Conservation (phyloP, 1,140 invertebrate genomes). For the Cherax quadricarinatus region DNA sequence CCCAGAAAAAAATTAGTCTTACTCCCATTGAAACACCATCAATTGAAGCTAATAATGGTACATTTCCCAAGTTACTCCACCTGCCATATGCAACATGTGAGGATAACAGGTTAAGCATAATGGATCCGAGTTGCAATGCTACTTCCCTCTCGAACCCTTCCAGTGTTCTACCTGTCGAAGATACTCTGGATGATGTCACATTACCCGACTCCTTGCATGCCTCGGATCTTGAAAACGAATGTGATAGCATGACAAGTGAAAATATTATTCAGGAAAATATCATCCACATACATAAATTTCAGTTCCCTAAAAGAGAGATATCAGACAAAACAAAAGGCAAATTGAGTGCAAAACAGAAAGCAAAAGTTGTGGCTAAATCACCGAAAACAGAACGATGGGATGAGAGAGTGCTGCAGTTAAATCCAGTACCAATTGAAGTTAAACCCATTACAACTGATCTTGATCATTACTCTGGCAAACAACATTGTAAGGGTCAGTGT, state of each 20-base stretch:
- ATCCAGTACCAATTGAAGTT: neutral
- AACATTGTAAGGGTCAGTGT: neutral
- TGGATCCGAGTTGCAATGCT: neutral
- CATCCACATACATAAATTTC: constrained; percentile 4
- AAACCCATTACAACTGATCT: neutral
- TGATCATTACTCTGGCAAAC: neutral
- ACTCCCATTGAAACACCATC: constrained; percentile 21
- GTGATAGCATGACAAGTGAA: neutral
- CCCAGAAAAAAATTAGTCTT: constrained; percentile 4
- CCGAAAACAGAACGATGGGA: neutral
- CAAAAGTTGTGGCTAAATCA: neutral
- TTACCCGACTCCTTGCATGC: constrained; percentile 48
- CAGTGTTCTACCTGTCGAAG: neutral
- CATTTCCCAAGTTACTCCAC: constrained; percentile 9
- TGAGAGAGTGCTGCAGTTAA: neutral
- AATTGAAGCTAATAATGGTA: neutral
- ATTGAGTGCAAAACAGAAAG: neutral
- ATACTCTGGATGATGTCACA: constrained; percentile 47
- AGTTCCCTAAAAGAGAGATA: neutral
- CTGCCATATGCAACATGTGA: neutral
- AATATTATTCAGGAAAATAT: constrained; percentile 27
- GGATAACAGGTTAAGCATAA: neutral
- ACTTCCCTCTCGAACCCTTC: neutral
- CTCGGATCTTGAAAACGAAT: constrained; percentile 30
- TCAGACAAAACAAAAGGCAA: neutral